Evolutionary conservation across 2,797 vertebrate species (phyloP), one percentile per base, ranked within the genome.

Genomic region (Sphaeramia orbicularis): DNA sequence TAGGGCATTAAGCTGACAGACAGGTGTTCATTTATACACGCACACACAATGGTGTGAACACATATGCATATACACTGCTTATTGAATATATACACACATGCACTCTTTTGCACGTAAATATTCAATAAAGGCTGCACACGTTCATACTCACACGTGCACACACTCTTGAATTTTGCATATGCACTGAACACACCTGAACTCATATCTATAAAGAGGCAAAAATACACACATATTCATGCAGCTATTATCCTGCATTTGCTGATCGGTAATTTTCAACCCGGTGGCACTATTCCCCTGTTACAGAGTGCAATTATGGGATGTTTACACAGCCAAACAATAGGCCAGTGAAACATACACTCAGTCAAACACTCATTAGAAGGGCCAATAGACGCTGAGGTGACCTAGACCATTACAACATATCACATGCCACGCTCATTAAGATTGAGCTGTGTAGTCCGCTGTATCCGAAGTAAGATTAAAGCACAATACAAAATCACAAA

Each of bases 221-320:
- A 71, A 79, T 9, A 74, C 76, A 86, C 71, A 73, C 64, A 63
- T 45, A 62, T 64, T 76, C 72, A 78, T 64, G 74, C 37, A 24
- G 69, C 71, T 59, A 86, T 81, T 85, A 89, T 74, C 56, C 77
- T 45, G 57, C 64, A 77, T 85, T 89, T 91, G 89, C 89, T 90
- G 88, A 90, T 86, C 75, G 16, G 83, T 90, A 51, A 86, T 84
- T 90, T 91, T 81, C 69, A 85, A 71, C 67, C 70, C 59, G n/a
- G 76, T 89, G 81, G 83, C 80, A 74, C 74, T 70, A 77, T 81
- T 86, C 75, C 83, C 88, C 67, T 15, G 48, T 76, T 84, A 75
- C 78, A 78, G 45, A 55, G 54, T 10, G 78, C 85, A 92, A 94
- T 92, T 91, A 93, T 81, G 64, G 80, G 74, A 78, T 89, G 88